Base-by-base conservation (phyloP, 2,113 vertebrate genomes). In the Vimba vimba region DNA sequence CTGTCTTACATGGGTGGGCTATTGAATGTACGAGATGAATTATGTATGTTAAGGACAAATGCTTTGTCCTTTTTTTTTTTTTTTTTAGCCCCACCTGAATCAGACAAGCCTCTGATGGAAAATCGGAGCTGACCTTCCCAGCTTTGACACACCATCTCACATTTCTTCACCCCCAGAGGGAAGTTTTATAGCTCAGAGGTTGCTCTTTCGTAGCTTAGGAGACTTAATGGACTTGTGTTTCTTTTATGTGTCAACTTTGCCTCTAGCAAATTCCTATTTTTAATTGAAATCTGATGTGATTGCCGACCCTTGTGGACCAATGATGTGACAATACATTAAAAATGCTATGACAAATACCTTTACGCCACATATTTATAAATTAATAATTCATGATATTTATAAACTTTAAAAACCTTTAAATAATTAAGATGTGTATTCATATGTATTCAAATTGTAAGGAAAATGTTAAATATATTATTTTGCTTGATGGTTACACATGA, bases 81-180 rank as follows among this genome's bases (percentile, higher is more conserved):
- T 33, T 33, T 33, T 33, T 33, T 33, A 69, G 25, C 47, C 30
- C 62, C 33, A 79, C 52, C 62, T 71, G 47, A 86, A 80, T 45
- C n/a, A 79, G 66, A 59, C 39, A 52, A 68, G 12, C 62, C 62
- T 85, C 39, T 33, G 52, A 74, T 30, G 79, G 78, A 64, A 78
- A 82, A 27, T 76, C 3, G 36, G 59, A 60, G 68, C 64, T 79
- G 77, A 45, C 78, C 73, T 66, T 30, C 62, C 79, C 50, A n/a
- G 55, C 73, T 57, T 19, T 77, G 68, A 88, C 30, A 87, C 17
- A 83, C 85, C 79, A 52, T 76, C 59, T 87, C n/a, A 83, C 39
- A 74, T 84, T 79, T 84, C 43, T 78, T 80, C 39, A 45, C 50
- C 83, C 55, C 33, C 36, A n/a, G 30, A 78, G 50, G 2, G 47